phyloP scores from a whole-genome alignment of 2,113 vertebrate genomes.

The Isurus oxyrinchus region DNA sequence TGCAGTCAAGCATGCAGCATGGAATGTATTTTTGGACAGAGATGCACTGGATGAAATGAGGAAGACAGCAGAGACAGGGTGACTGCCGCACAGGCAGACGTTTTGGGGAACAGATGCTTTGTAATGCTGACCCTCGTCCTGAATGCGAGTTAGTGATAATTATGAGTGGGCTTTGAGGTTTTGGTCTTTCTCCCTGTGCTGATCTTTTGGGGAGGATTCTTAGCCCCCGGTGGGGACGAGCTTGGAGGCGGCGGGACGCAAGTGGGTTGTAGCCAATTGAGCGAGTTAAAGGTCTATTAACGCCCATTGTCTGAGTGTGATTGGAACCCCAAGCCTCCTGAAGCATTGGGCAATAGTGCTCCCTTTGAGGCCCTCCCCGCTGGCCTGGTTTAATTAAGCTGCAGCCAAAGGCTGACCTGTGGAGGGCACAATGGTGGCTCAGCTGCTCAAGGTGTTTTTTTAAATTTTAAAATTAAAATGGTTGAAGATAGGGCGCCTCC shows the following conservation, averaged over 20 bases:
- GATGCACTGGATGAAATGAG: not conserved
- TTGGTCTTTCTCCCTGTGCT: not conserved
- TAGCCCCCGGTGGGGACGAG: not conserved
- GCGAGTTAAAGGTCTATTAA: not conserved
- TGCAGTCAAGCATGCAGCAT: not conserved
- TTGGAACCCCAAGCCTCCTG: not conserved
- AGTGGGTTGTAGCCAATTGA: too few relatives aligned
- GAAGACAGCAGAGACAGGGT: not conserved
- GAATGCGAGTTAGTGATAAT: not conserved
- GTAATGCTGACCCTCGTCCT: not conserved
- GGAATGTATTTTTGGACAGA: not conserved
- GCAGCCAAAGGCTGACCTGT: too few relatives aligned
- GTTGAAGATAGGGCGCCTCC: not conserved
- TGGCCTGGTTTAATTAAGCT: not conserved
- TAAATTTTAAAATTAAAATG: not conserved
- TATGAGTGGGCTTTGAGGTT: not conserved
- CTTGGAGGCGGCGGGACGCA: not conserved
- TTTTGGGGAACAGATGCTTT: not conserved
- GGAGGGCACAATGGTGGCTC: too few relatives aligned
- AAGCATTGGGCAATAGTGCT: not conserved
- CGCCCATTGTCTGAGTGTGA: not conserved
- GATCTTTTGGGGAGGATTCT: not conserved
- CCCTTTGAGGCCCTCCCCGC: too few relatives aligned
- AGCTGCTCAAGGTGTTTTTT: too few relatives aligned
- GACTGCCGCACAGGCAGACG: too few relatives aligned